phyloP scores from a whole-genome alignment of 2,113 vertebrate species.

The Atrichornis clamosus region DNA sequence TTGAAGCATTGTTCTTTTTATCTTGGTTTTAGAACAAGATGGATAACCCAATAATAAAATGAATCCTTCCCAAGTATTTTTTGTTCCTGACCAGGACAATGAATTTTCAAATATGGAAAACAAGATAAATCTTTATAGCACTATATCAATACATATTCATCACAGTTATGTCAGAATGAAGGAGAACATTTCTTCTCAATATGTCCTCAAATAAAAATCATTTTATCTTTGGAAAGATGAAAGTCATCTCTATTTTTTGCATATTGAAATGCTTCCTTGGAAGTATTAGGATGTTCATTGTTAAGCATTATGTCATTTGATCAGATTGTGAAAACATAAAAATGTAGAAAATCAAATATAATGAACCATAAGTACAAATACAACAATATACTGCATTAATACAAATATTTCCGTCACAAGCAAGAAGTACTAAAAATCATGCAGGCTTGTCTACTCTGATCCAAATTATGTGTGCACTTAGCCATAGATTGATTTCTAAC shows the following conservation, averaged over 20 bases:
- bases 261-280: not conserved
- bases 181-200: not conserved
- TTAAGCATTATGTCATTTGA: not conserved
- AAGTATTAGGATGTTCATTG: not conserved
- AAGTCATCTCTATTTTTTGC: not conserved
- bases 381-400: not conserved
- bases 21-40: not conserved
- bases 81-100: not conserved
- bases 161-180: not conserved
- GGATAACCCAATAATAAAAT: not conserved
- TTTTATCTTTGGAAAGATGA: not conserved
- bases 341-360: not conserved
- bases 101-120: not conserved
- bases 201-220: not conserved
- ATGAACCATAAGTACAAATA: not conserved
- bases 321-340: not conserved
- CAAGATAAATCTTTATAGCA: not conserved
- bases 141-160: not conserved
- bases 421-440: not conserved
- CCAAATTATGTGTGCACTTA: not conserved
- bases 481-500: not conserved
- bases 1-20: not conserved
- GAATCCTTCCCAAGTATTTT: not conserved
- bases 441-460: not conserved
- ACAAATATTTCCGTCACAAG: not conserved